Conservation (phyloP, 2,888 invertebrate genomes). For the Volucella bombylans region DNA sequence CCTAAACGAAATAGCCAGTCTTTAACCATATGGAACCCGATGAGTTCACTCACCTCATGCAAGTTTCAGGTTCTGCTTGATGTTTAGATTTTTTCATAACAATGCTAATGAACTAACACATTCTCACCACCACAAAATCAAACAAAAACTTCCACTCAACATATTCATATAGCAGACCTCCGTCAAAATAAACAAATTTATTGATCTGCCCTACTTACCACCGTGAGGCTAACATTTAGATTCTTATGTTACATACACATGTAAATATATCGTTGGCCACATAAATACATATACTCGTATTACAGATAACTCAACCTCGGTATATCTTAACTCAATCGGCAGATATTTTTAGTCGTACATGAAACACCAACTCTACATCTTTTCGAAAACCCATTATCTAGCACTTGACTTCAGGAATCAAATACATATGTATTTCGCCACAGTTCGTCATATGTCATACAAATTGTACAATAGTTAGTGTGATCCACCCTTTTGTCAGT, state of each 20-base stretch:
- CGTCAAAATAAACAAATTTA: slow-evolving; percentile 34
- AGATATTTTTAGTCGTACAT: too few species aligned
- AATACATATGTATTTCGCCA: slow-evolving; percentile 20
- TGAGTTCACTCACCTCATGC: slow-evolving; percentile 16
- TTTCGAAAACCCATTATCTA: neutral
- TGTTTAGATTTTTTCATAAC: slow-evolving; percentile 21
- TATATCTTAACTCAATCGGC: too few species aligned
- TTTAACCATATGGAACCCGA: neutral
- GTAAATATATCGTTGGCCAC: too few species aligned
- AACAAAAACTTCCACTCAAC: neutral
- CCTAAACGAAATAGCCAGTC: neutral
- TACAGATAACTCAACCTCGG: too few species aligned
- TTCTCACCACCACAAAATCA: slow-evolving; percentile 4
- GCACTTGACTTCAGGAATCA: neutral
- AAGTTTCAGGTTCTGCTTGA: slow-evolving; percentile 1
- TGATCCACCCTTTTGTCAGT: neutral
- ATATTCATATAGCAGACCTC: slow-evolving; percentile 8
- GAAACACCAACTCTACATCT: neutral
- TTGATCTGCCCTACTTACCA: slow-evolving; percentile 37
- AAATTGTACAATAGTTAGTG: neutral
- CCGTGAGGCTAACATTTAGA: neutral
- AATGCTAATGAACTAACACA: slow-evolving; percentile 34
- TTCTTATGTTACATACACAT: too few species aligned
- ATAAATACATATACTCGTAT: too few species aligned
- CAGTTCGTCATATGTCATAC: neutral